Conservation (phyloP, 2,888 invertebrate genomes). For the Leptogaster cylindrica region DNA sequence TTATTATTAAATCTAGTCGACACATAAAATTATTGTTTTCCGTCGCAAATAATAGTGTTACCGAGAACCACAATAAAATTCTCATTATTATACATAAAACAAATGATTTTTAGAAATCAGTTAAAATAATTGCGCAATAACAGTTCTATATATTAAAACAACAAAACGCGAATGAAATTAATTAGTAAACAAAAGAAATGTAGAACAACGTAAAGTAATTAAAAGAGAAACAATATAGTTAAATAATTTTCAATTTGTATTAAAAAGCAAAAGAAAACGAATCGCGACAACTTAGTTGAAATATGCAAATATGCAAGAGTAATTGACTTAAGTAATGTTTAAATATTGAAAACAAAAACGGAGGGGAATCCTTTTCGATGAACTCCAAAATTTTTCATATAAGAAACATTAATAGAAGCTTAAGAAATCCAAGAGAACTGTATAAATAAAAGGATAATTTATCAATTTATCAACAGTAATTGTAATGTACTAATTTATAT, state of each 20-base stretch:
- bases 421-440: constrained; percentile 10
- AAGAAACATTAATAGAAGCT: not conserved
- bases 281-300: constrained; percentile 11
- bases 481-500: constrained; percentile 9
- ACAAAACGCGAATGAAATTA: constrained; percentile 21
- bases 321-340: constrained; percentile 1
- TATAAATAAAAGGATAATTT: constrained; percentile 16
- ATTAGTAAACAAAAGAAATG: constrained; percentile 4
- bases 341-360: constrained; percentile 21
- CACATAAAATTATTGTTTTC: not conserved
- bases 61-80: constrained; percentile 7
- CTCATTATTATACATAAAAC: constrained; percentile 7
- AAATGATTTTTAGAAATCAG: constrained; percentile 8
- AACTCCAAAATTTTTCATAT: constrained; percentile 25
- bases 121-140: constrained; percentile 26
- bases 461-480: constrained; percentile 25
- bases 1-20: too few relatives aligned
- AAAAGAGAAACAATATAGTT: constrained; percentile 30
- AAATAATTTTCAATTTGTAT: constrained; percentile 36
- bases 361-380: constrained; percentile 16
- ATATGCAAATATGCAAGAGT: not conserved
- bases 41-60: constrained; percentile 13
- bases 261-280: constrained; percentile 12
- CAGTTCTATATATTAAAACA: constrained; percentile 16
- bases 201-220: constrained; percentile 20